phyloP scores from a whole-genome alignment of 2,113 vertebrate genomes.

The Manacus vitellinus region DNA sequence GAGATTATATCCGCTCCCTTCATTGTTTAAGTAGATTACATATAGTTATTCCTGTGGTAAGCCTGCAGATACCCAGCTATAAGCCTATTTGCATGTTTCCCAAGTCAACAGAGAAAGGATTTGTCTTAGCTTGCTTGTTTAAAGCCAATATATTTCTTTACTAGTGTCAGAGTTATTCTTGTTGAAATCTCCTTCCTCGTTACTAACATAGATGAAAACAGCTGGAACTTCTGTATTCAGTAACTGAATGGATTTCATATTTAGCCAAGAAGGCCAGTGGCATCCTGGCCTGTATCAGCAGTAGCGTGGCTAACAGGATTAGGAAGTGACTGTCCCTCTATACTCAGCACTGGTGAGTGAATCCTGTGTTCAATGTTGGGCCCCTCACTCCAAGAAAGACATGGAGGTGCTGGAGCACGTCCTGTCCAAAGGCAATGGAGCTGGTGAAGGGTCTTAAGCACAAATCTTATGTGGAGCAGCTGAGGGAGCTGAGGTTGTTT shows the following conservation, averaged over 20 bases:
- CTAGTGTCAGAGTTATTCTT: neutral
- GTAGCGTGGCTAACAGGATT: neutral
- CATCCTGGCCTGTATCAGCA: neutral
- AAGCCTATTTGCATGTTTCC: neutral
- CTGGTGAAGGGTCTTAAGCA: neutral
- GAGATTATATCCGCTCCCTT: neutral
- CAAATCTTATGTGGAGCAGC: neutral
- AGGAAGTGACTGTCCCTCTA: too few species aligned
- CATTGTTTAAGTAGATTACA: neutral
- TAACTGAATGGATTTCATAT: neutral
- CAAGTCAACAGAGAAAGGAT: neutral
- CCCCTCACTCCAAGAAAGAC: neutral
- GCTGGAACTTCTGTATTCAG: neutral
- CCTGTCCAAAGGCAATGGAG: neutral
- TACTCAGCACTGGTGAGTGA: accelerated
- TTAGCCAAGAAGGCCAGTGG: neutral
- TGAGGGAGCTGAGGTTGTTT: neutral
- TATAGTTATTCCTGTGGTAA: neutral
- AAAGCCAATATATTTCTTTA: neutral
- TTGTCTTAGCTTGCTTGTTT: neutral
- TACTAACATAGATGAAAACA: neutral
- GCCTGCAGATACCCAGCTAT: neutral
- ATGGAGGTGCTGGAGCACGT: neutral
- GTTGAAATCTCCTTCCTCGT: neutral
- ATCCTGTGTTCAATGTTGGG: neutral